Evolutionary conservation across 30 jellyfish, hydroid and myxozoan species (phyloP), one percentile per base, ranked within the genome.

Genomic region (Nemopilema nomurai): DNA sequence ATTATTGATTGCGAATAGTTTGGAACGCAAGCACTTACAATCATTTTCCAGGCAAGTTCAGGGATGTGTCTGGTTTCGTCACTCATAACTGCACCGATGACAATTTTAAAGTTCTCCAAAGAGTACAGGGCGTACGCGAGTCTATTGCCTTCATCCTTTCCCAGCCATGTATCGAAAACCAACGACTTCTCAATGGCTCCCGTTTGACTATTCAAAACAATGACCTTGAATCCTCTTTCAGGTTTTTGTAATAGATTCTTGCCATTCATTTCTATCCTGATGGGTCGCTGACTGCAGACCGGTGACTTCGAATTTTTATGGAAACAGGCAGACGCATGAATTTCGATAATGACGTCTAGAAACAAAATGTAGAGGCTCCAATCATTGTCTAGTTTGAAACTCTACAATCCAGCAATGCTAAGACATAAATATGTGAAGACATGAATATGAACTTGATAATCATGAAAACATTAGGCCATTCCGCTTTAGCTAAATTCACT

Each of bases 31-130:
- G 27, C 8, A 82, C 91, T 82, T 69, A 82, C 91, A 82, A 82
- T 70, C 27, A 28, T 53, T 1, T 28, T 51, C 21, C 22, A 23
- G 18, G 72, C 69, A 25, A 26, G 27, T 28, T 8, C 21, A 49
- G 52, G 65, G 25, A 82, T 41, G 27, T 68, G 51, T 41, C 4
- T 18, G 51, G 18, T 70, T 16, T 66, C 84, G 0, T 41, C 80
- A 19, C 51, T 81, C 0, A 23, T 13, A n/a, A 82, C 91, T 3
- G 74, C 86, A 41, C 91, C 91, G 29, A 83, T 24, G 8, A 83
- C 91, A 30, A 83, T 83, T 52, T 70, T 71, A 41, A 28, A 57
- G 18, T 72, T 25, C 13, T 65, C 68, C 18, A 83, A 25, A 7
- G 62, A 9, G 1, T 27, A n/a, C 71, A 83, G 26, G 1, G 57